These are phyloP conservation scores for Drosophila pruinosa DNA, from an alignment of 1,140 invertebrate species.

Conservation along the genomic window DNA sequence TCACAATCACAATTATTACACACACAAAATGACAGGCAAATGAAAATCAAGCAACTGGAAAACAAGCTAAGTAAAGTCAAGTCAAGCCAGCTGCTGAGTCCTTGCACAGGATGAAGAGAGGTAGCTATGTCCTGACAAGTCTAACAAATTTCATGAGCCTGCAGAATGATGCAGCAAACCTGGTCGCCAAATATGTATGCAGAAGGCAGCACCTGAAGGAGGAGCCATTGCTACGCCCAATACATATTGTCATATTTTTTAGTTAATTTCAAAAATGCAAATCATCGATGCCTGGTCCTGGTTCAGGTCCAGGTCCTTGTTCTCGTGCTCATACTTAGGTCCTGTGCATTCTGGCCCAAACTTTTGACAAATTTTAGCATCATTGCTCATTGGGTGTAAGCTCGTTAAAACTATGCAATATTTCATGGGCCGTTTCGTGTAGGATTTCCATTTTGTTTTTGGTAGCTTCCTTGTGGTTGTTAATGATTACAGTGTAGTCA, in stretches of 20 bases:
- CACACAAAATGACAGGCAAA: constrained; percentile 69
- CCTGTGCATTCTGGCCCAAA: constrained; percentile 17
- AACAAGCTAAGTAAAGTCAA: constrained; percentile 51
- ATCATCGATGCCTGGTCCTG: constrained; percentile 55
- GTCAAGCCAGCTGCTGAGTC: not conserved
- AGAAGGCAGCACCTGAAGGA: constrained; percentile 16
- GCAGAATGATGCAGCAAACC: constrained; percentile 71
- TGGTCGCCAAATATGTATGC: constrained; percentile 35
- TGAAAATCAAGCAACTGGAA: constrained; percentile 72
- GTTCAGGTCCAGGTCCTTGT: not conserved
- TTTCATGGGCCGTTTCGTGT: constrained; percentile 51
- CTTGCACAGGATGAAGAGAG: not conserved
- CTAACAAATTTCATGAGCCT: constrained; percentile 11
- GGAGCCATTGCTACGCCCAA: not conserved
- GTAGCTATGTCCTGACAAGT: constrained; percentile 26
- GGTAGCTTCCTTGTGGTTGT: not conserved
- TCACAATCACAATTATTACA: constrained; percentile 78
- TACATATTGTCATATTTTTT: constrained; percentile 76
- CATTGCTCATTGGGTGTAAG: constrained; percentile 41
- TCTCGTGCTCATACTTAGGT: not conserved
- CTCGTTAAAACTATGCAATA: constrained; percentile 64
- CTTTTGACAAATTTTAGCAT: constrained; percentile 69
- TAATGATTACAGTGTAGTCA: constrained; percentile 24
- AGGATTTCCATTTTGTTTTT: constrained; percentile 36
- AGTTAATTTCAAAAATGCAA: constrained; percentile 78